Evolutionary conservation across 2,797 vertebrate genomes (phyloP).

Genomic region (Halcyon badia): DNA sequence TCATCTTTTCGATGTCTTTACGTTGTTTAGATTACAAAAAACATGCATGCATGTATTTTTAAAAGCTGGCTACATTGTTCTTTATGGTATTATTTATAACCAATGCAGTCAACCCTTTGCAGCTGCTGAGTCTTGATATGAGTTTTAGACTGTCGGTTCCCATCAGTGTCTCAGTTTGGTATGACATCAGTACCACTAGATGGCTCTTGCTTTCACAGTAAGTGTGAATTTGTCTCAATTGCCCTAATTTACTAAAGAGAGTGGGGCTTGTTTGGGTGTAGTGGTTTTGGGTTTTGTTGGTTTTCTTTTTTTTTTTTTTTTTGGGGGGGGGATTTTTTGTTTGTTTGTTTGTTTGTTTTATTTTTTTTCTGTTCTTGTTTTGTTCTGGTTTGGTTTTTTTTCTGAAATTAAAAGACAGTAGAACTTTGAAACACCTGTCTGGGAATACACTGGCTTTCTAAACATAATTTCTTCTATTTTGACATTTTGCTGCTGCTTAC

Average conservation of each 20-base stretch:
- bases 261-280: background rate
- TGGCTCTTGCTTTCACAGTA: conserved; percentile 63
- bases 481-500: background rate
- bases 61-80: fast-evolving
- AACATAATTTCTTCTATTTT: background rate
- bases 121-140: background rate
- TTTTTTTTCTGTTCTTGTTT: background rate
- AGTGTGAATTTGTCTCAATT: background rate
- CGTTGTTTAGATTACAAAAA: background rate
- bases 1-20: background rate
- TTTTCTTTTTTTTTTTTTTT: background rate
- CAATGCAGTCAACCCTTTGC: background rate
- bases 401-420: background rate
- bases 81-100: background rate
- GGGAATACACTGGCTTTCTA: background rate
- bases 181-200: conserved; percentile 47
- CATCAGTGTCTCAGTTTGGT: background rate
- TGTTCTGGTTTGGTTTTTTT: background rate
- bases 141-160: background rate
- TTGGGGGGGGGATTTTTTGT: too few species aligned
- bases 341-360: too few species aligned
- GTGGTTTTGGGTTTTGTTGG: too few species aligned
- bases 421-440: background rate
- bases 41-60: background rate
- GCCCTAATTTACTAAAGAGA: background rate